Percentiles rank a stretch among this genome's conserved stretches.
phyloP scores from a whole-genome alignment of 2,888 invertebrate genomes.

The Catocala fraxini region DNA sequence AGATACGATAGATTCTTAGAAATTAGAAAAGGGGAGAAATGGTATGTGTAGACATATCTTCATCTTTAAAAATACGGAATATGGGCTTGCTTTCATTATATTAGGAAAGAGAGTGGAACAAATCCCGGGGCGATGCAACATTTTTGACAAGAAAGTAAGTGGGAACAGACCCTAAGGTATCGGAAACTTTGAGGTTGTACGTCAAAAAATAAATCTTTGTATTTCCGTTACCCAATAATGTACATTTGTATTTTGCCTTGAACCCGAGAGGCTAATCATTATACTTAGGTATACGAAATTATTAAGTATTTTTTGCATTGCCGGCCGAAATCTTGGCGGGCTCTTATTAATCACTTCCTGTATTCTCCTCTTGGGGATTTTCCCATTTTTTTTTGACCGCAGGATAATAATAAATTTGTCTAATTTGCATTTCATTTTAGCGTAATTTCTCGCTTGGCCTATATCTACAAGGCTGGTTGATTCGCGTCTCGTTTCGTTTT shows the following conservation, averaged over 20 bases:
- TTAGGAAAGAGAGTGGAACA: background rate
- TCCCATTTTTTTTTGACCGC: slow-evolving; percentile 75
- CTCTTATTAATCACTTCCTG: slow-evolving; percentile 78
- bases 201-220: slow-evolving; percentile 1
- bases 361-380: slow-evolving; percentile 59
- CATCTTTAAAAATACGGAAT: too few species aligned
- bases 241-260: slow-evolving; percentile 1
- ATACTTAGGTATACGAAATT: slow-evolving; percentile 21
- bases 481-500: slow-evolving; percentile 56
- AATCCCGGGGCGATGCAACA: background rate
- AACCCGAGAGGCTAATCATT: slow-evolving; percentile 8
- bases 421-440: slow-evolving; percentile 83
- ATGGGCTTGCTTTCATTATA: too few species aligned
- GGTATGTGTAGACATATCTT: too few species aligned
- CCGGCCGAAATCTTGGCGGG: slow-evolving; percentile 55
- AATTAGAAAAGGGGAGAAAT: too few species aligned
- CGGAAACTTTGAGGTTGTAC: background rate
- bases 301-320: slow-evolving; percentile 46
- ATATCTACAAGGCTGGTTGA: slow-evolving; percentile 58
- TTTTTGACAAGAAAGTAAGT: too few species aligned
- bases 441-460: slow-evolving; percentile 70
- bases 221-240: slow-evolving; percentile 6
- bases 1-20: too few species aligned
- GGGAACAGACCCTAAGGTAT: background rate
- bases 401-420: slow-evolving; percentile 80